Evolutionary conservation across 2,797 vertebrate species (phyloP).

Genomic region (Allobates femoralis): DNA sequence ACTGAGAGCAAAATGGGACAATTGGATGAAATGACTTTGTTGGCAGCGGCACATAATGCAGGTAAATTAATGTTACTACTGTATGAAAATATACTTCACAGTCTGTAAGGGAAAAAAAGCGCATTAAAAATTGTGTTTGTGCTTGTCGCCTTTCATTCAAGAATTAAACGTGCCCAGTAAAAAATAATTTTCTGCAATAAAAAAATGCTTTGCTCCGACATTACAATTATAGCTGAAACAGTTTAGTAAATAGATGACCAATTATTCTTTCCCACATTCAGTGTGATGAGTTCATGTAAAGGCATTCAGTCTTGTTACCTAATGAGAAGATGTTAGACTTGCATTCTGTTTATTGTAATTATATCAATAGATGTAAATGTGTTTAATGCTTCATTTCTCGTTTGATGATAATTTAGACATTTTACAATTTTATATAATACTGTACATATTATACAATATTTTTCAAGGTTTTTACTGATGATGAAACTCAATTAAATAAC

Average conservation of each 20-base stretch:
- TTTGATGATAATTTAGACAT: not conserved
- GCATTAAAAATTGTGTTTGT: conserved; percentile 1
- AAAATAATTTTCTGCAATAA: conserved; percentile 35
- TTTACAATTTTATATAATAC: not conserved
- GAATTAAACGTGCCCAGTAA: conserved; percentile 22
- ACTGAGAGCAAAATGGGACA: not conserved
- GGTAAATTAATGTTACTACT: not conserved
- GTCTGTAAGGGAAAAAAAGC: not conserved
- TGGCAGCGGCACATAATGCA: not conserved
- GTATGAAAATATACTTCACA: not conserved
- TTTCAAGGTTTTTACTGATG: not conserved
- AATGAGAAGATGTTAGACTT: conserved; percentile 26
- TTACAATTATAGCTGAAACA: conserved; percentile 42
- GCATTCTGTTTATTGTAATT: conserved; percentile 11
- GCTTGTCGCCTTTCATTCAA: not conserved
- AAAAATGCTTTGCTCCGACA: conserved; percentile 15
- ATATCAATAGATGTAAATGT: conserved; percentile 22
- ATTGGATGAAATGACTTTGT: not conserved
- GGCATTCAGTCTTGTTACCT: conserved; percentile 26
- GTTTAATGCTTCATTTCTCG: not conserved
- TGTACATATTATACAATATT: not conserved
- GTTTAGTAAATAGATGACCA: conserved; percentile 35
- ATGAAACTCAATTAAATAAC: not conserved
- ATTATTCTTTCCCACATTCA: conserved; percentile 19
- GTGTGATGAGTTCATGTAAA: conserved; percentile 20